Conservation (phyloP, 2,797 vertebrate species). For the Remorina albescens region DNA sequence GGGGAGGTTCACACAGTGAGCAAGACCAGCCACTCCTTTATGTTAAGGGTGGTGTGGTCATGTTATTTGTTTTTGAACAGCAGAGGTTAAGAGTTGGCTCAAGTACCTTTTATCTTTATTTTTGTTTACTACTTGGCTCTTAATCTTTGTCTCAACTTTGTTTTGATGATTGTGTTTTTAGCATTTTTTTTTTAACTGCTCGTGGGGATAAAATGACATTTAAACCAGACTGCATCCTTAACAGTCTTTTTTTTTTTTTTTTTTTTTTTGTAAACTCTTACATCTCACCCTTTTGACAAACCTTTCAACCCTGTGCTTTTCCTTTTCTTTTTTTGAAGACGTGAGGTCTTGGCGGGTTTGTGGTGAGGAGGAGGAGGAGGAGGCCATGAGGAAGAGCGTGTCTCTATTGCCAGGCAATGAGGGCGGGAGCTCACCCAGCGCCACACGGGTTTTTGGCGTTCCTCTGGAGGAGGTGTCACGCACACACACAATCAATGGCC, state of each 20-base stretch:
- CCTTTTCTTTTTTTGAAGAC: constrained; percentile 72
- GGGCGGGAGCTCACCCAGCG: constrained; percentile 83
- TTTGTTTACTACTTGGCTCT: neutral
- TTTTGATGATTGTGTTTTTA: neutral
- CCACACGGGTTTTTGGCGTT: constrained; percentile 96
- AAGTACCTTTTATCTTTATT: neutral
- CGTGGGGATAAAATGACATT: constrained; percentile 1
- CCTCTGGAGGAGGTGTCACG: constrained; percentile 96
- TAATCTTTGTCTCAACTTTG: too few species aligned
- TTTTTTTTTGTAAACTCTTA: constrained; percentile 12
- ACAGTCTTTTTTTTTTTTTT: constrained; percentile 10
- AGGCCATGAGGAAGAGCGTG: constrained; percentile 99
- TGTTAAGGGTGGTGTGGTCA: neutral
- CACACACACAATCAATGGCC: constrained; percentile 87
- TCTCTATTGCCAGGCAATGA: constrained; percentile 96
- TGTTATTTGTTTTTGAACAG: constrained; percentile 23
- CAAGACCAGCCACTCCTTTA: constrained; percentile 16
- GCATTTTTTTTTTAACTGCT: neutral
- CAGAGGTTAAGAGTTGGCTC: neutral
- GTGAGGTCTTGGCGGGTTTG: constrained; percentile 94
- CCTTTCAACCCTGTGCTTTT: neutral
- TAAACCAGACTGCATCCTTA: neutral
- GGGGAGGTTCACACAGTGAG: constrained; percentile 12
- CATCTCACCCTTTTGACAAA: constrained; percentile 1
- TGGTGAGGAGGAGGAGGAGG: constrained; percentile 95